phyloP scores from a whole-genome alignment of 2,888 invertebrate genomes.

The Hyalella azteca region DNA sequence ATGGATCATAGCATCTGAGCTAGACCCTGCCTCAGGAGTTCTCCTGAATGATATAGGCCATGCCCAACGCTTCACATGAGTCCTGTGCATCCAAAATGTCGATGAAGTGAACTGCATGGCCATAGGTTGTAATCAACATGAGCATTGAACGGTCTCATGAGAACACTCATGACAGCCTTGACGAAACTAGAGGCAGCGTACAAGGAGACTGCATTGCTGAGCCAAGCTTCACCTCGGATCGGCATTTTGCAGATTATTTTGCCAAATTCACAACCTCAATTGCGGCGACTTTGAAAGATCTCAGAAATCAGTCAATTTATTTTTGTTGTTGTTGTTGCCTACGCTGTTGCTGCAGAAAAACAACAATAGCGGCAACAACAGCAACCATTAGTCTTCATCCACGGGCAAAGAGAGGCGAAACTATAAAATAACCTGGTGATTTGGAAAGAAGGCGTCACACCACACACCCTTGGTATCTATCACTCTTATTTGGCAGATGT shows the following conservation, averaged over 20 bases:
- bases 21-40: constrained; percentile 15
- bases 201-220: background rate
- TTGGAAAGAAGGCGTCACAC: too few relatives aligned
- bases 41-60: constrained; percentile 6
- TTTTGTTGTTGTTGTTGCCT: constrained; percentile 32
- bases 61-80: background rate
- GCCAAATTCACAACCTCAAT: background rate
- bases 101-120: background rate
- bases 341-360: constrained; percentile 25
- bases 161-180: background rate
- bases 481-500: too few relatives aligned
- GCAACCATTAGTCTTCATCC: background rate
- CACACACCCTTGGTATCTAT: too few relatives aligned
- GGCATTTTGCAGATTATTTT: background rate
- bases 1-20: constrained; percentile 23
- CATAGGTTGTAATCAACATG: background rate
- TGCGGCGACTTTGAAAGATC: background rate
- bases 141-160: background rate
- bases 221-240: background rate
- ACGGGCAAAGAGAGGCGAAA: background rate
- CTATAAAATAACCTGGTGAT: too few relatives aligned
- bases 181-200: background rate
- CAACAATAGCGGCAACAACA: constrained; percentile 37
- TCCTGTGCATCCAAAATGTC: background rate
- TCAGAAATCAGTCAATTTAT: background rate